A percentile compares a stretch with the other conserved stretches of the same genome.
phyloP scores from a whole-genome alignment of 2,888 invertebrate species.

The Pyrgus malvae region DNA sequence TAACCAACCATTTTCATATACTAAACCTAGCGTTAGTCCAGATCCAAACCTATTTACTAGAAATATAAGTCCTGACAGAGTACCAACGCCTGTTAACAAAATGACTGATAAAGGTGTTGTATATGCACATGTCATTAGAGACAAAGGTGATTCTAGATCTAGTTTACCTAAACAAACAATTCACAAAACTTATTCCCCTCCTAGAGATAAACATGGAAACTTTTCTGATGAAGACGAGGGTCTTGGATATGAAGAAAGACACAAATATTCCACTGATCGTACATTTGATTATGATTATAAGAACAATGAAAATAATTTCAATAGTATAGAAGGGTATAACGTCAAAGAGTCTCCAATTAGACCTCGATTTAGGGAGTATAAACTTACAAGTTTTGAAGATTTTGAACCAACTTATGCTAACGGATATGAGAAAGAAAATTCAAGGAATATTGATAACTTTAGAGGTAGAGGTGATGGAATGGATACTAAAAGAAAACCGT shows the following conservation, averaged over 20 bases:
- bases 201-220: constrained; percentile 74
- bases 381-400: constrained; percentile 75
- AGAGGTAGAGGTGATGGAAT: constrained; percentile 86
- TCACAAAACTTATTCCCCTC: constrained; percentile 74
- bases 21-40: constrained; percentile 81
- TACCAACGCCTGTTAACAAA: constrained; percentile 70
- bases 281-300: constrained; percentile 73
- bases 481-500: constrained; percentile 82
- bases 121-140: constrained; percentile 88
- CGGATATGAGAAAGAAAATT: constrained; percentile 48
- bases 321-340: constrained; percentile 65
- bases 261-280: constrained; percentile 58
- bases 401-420: constrained; percentile 77
- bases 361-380: constrained; percentile 83
- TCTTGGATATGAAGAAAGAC: constrained; percentile 86
- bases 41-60: constrained; percentile 70
- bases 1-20: constrained; percentile 92
- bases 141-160: constrained; percentile 53
- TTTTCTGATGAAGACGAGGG: constrained; percentile 91
- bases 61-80: constrained; percentile 72
- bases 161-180: constrained; percentile 69
- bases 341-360: constrained; percentile 83
- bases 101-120: constrained; percentile 84
- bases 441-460: constrained; percentile 57
- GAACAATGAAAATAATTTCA: constrained; percentile 69